Percentiles rank a stretch among this genome's conserved stretches.
These are phyloP conservation scores for Ganaspis sp. DNA, from an alignment of 1,140 invertebrate species.

Conservation along the genomic window DNA sequence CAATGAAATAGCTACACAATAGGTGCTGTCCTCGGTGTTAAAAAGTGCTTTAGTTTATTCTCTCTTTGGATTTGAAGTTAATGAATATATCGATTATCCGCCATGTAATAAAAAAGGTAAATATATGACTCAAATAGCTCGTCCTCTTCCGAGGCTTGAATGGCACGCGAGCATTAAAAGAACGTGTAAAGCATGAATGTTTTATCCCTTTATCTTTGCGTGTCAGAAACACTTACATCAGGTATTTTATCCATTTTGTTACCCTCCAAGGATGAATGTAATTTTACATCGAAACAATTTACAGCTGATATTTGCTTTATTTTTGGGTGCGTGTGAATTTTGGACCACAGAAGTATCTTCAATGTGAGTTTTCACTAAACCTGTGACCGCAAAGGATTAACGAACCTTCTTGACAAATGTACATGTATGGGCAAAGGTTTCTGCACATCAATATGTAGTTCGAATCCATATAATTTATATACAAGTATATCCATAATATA, in stretches of 20 bases:
- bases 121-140: background rate
- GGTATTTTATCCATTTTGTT: background rate
- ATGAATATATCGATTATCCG: conserved; percentile 8
- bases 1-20: no score
- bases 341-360: no score
- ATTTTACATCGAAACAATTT: background rate
- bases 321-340: background rate
- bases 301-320: background rate
- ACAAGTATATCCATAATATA: no score
- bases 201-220: conserved; percentile 16
- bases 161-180: conserved; percentile 22
- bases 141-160: background rate
- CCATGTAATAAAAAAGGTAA: background rate
- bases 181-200: conserved; percentile 25
- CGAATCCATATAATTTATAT: no score
- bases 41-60: background rate
- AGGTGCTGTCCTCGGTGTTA: background rate
- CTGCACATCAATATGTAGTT: no score
- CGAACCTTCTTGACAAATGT: no score
- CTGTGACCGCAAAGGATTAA: no score
- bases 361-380: no score
- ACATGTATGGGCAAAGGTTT: no score
- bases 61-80: background rate
- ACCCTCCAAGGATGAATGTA: background rate
- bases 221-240: background rate